Percentiles rank a stretch among this genome's conserved stretches.
Conservation (phyloP, 2,797 vertebrate genomes). For the Acrossocheilus fasciatus region DNA sequence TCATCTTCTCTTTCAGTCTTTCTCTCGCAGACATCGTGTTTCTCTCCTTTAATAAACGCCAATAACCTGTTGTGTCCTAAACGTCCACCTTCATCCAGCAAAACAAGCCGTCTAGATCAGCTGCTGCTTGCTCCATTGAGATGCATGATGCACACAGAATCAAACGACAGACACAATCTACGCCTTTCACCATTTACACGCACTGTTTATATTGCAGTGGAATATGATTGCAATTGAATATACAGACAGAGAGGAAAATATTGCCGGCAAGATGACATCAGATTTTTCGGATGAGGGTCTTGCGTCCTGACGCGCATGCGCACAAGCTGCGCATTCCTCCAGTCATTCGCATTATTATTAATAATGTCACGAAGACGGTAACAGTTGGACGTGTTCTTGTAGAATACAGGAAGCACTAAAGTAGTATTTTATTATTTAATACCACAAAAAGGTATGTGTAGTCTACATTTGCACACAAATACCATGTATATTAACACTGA, state of each 20-base stretch:
- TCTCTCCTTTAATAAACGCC: constrained; percentile 47
- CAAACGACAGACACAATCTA: constrained; percentile 37
- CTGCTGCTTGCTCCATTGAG: constrained; percentile 76
- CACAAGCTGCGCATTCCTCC: constrained; percentile 34
- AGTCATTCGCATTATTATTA: constrained; percentile 25
- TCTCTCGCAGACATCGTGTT: constrained; percentile 85
- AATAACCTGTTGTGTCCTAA: constrained; percentile 61
- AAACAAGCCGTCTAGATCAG: constrained; percentile 63
- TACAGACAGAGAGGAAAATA: constrained; percentile 28
- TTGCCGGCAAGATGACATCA: constrained; percentile 47
- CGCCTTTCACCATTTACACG: constrained; percentile 1
- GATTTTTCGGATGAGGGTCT: constrained; percentile 32
- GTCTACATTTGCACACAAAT: neutral
- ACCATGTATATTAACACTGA: neutral
- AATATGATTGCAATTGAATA: neutral
- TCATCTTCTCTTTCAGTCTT: constrained; percentile 81
- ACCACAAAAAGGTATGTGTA: neutral
- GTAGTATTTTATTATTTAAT: neutral
- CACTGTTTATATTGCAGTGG: neutral
- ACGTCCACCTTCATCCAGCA: constrained; percentile 64
- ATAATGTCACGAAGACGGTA: neutral
- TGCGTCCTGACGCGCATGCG: constrained; percentile 49
- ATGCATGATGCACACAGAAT: constrained; percentile 52
- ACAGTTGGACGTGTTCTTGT: neutral
- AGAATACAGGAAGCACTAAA: neutral